Conservation (phyloP, 2,113 vertebrate species). For the Dicentrarchus labrax region DNA sequence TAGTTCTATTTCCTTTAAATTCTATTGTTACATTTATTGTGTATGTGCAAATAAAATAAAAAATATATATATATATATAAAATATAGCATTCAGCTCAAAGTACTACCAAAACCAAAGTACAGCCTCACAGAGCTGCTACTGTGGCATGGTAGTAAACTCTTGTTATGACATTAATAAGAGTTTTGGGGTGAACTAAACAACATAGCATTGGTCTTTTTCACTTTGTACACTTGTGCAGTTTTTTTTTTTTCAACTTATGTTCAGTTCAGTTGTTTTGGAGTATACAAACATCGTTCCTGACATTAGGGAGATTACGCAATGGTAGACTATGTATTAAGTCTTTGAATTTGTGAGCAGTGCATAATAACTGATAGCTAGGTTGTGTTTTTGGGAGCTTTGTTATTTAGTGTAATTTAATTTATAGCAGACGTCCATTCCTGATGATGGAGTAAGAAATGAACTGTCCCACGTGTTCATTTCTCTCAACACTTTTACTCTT, state of each 20-base stretch:
- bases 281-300: neutral
- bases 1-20: too few species aligned
- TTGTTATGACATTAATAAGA: neutral
- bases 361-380: neutral
- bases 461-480: slow-evolving; percentile 7
- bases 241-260: too few species aligned
- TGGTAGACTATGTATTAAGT: neutral
- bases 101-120: too few species aligned
- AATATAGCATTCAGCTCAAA: neutral
- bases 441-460: slow-evolving; percentile 26
- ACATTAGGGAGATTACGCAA: neutral
- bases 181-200: too few species aligned
- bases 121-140: neutral
- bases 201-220: too few species aligned
- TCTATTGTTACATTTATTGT: too few species aligned
- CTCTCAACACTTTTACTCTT: neutral
- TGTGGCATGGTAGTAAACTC: neutral
- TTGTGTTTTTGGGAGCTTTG: neutral
- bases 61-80: too few species aligned
- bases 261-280: neutral
- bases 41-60: too few species aligned
- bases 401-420: neutral
- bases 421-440: neutral
- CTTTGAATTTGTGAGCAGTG: neutral
- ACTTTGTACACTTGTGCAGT: too few species aligned